These are phyloP conservation scores for Neosilurus mollespiculum DNA, from an alignment of 2,797 vertebrate genomes.

Conservation along the genomic window DNA sequence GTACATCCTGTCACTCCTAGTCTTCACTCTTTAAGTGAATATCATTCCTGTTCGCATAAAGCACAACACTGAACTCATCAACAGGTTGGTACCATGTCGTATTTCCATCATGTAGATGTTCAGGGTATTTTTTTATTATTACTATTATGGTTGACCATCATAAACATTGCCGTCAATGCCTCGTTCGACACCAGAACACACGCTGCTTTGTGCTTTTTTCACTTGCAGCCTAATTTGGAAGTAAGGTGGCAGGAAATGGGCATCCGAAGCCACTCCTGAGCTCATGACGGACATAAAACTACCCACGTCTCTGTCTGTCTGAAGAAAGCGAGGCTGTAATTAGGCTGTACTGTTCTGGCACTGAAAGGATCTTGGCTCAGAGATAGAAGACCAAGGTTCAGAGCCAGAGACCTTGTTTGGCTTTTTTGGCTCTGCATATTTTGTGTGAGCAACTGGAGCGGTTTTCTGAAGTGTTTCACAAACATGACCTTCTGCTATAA, in stretches of 20 bases:
- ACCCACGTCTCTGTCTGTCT: not conserved
- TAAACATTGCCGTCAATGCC: not conserved
- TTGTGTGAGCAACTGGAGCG: not conserved
- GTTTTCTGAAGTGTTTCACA: not conserved
- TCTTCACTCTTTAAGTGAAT: not conserved
- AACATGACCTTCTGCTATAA: not conserved
- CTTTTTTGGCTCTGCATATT: not conserved
- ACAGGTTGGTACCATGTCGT: not conserved
- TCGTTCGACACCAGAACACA: not conserved
- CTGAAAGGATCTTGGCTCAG: not conserved
- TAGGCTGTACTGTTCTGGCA: not conserved
- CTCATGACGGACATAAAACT: not conserved
- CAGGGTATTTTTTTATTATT: not conserved
- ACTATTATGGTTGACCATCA: not conserved
- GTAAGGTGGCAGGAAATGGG: not conserved
- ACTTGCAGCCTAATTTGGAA: not conserved
- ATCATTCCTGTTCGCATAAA: not conserved
- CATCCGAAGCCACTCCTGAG: not conserved
- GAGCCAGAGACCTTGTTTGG: not conserved
- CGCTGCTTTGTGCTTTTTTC: not conserved
- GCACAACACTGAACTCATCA: not conserved
- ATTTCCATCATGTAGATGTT: not conserved
- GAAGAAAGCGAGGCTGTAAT: conserved; percentile 14
- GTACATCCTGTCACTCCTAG: not conserved
- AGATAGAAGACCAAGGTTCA: not conserved